phyloP scores from a whole-genome alignment of 2,888 invertebrate species.

The Scaptomyza polygonia region DNA sequence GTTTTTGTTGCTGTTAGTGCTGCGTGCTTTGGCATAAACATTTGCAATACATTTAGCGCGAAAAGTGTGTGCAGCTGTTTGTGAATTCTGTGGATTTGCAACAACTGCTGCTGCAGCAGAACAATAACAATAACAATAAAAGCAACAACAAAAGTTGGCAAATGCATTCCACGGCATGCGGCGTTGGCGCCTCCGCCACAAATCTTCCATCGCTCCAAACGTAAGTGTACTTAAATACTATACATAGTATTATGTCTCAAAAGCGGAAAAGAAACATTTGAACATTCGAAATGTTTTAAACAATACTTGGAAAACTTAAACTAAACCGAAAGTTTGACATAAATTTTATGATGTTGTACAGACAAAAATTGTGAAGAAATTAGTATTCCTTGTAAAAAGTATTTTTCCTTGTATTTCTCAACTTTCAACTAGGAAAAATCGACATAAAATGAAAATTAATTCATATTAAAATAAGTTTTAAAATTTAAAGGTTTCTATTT shows the following conservation, averaged over 20 bases:
- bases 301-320: neutral
- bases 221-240: conserved; percentile 61
- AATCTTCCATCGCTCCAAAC: conserved; percentile 66
- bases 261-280: conserved; percentile 1
- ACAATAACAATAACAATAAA: conserved; percentile 48
- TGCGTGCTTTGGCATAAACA: conserved; percentile 47
- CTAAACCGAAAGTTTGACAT: neutral
- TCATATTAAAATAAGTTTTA: too few relatives aligned
- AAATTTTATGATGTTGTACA: too few relatives aligned
- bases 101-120: conserved; percentile 32
- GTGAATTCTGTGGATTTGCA: conserved; percentile 32
- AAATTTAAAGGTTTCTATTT: too few relatives aligned
- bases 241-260: neutral
- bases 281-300: too few relatives aligned
- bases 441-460: too few relatives aligned
- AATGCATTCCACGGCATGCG: conserved; percentile 83
- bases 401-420: too few relatives aligned
- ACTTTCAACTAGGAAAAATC: too few relatives aligned
- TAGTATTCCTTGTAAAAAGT: too few relatives aligned
- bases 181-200: conserved; percentile 76
- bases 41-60: conserved; percentile 35
- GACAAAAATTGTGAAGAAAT: too few relatives aligned
- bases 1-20: conserved; percentile 3
- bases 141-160: conserved; percentile 45
- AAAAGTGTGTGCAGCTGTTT: conserved; percentile 40